Evolutionary conservation across 2,113 vertebrate species (phyloP).

Genomic region (Andinoacara biseriatus): DNA sequence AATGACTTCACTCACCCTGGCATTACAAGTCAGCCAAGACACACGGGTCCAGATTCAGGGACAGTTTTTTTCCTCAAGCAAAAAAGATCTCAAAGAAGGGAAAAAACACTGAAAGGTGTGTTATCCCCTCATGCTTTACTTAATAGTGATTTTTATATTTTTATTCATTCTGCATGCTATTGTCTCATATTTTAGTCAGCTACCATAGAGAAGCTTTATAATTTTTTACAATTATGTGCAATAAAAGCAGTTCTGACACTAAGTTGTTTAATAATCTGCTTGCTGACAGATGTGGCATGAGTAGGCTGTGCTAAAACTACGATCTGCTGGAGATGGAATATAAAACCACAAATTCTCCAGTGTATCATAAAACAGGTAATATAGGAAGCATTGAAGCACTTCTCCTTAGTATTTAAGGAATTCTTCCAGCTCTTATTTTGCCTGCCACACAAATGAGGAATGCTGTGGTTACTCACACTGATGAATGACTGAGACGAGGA

Average conservation of each 20-base stretch:
- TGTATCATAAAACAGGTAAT: no score
- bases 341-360: background rate
- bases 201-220: background rate
- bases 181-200: background rate
- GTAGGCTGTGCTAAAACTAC: background rate
- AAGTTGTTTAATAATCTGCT: background rate
- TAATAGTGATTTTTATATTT: background rate
- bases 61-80: background rate
- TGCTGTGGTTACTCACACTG: slow-evolving; percentile 60
- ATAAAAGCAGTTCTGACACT: background rate
- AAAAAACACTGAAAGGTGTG: background rate
- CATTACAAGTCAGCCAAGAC: background rate
- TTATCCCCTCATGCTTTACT: background rate
- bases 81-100: background rate
- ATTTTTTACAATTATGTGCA: background rate
- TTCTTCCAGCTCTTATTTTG: background rate
- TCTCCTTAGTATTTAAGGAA: background rate
- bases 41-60: background rate
- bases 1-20: background rate
- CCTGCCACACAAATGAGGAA: background rate
- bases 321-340: background rate
- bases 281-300: background rate
- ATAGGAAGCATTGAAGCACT: background rate
- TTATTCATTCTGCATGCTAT: background rate
- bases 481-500: slow-evolving; percentile 67